phyloP scores from a whole-genome alignment of 2,113 vertebrate species.

The Myotis lucifugus region DNA sequence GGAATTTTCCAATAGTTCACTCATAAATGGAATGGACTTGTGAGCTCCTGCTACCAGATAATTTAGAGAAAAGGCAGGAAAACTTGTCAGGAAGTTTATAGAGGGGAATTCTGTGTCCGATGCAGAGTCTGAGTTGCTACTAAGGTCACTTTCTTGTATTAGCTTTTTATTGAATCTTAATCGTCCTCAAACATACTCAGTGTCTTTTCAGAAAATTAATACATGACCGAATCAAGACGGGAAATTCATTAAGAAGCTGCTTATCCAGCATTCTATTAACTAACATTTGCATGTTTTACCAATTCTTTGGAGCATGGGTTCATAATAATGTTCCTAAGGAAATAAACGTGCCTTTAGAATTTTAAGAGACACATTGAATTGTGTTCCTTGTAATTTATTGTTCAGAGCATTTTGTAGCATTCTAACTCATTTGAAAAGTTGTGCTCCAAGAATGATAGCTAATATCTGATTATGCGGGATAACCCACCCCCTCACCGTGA shows the following conservation, averaged over 20 bases:
- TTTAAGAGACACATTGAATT: not conserved
- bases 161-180: slow-evolving; percentile 41
- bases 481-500: not conserved
- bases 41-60: not conserved
- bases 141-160: not conserved
- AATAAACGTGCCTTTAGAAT: not conserved
- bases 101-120: not conserved
- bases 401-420: not conserved
- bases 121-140: not conserved
- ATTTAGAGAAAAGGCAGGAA: not conserved
- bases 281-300: slow-evolving; percentile 11
- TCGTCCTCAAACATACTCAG: slow-evolving; percentile 25
- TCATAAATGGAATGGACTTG: not conserved
- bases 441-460: not conserved
- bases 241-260: slow-evolving; percentile 45
- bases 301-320: not conserved
- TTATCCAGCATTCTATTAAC: not conserved
- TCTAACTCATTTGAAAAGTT: not conserved
- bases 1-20: not conserved
- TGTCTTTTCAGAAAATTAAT: slow-evolving; percentile 57
- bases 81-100: not conserved
- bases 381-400: not conserved
- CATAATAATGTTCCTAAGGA: not conserved
- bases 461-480: not conserved
- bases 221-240: not conserved